Evolutionary conservation across 2,113 vertebrate species (phyloP), one percentile per base, ranked within the genome.

Genomic region (Quiscalus mexicanus): DNA sequence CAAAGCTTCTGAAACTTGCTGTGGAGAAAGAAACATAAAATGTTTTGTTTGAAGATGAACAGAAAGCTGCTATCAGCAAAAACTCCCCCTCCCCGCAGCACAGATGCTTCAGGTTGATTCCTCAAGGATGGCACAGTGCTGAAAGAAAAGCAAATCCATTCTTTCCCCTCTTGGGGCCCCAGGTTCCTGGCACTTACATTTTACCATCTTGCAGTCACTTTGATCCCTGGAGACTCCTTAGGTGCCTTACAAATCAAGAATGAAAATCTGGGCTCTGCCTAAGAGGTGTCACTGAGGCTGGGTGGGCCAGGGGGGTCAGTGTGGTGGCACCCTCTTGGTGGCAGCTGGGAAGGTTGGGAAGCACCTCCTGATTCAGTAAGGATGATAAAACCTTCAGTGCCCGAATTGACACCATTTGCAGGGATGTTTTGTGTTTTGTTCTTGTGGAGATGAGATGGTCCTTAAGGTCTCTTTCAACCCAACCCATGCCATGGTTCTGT

Each of bases 1-100:
- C 88, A 94, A 95, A 92, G 92, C 92, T 88, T 67, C 42, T 63
- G 86, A 86, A 96, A 86, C 83, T 87, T 6, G 39, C 88, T 93
- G 76, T 5, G 11, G 73, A 92, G 47, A 70, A 77, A 77, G 71
- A 58, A 89, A 56, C 60, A 30, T 37, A 70, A 71, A 71, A 84
- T 64, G 69, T 60, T 90, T 92, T 78, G 60, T 95, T 84, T 95
- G 89, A 92, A 94, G 93, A 92, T 71, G 76, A 94, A 87, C 31
- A 80, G 77, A 89, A 92, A 93, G 65, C 81, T 91, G 94, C 60
- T 84, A 84, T 78, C 56, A 88, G 89, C 76, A 84, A 68, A 86
- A 89, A 33, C 30, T 47, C 5, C 42, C 27, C 67, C 52, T 86
- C 62, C 76, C 59, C 5, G 24, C 1, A 93, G 56, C 68, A 63